Percentiles rank a stretch among this genome's conserved stretches.
phyloP scores from a whole-genome alignment of 1,140 invertebrate genomes.

The Acyrthosiphon pisum region DNA sequence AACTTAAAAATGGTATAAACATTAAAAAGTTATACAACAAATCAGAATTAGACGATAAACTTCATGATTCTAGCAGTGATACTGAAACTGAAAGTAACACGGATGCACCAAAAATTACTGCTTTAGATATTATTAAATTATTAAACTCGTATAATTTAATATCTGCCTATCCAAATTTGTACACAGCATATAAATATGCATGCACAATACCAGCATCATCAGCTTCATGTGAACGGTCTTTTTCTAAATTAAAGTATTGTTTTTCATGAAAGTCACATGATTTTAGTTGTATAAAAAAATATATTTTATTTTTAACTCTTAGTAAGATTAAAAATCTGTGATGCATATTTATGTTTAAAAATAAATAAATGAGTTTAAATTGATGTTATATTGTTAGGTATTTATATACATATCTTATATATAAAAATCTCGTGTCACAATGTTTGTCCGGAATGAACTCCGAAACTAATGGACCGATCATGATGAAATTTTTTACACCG shows the following conservation, averaged over 20 bases:
- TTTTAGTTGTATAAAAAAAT: too few relatives aligned
- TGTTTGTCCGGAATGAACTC: too few relatives aligned
- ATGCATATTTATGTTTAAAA: too few relatives aligned
- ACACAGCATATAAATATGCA: conserved; percentile 14
- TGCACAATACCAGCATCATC: conserved; percentile 27
- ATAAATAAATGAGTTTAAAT: too few relatives aligned
- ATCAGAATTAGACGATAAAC: background rate
- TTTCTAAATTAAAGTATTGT: conserved; percentile 34
- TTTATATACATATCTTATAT: too few relatives aligned
- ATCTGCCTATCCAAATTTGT: background rate
- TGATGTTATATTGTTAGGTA: too few relatives aligned
- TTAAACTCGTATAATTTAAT: conserved; percentile 6
- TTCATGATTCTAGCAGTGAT: background rate
- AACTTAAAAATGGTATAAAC: background rate
- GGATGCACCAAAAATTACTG: background rate
- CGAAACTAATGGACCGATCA: too few relatives aligned
- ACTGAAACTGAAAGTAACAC: background rate
- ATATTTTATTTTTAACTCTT: too few relatives aligned
- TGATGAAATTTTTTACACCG: too few relatives aligned
- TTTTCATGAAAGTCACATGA: too few relatives aligned
- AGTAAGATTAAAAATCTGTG: too few relatives aligned
- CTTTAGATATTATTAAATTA: conserved; percentile 10
- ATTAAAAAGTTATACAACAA: background rate
- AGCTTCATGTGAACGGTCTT: background rate
- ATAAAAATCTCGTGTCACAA: too few relatives aligned